Conservation (phyloP, 2,113 vertebrate genomes). For the Suncus etruscus region DNA sequence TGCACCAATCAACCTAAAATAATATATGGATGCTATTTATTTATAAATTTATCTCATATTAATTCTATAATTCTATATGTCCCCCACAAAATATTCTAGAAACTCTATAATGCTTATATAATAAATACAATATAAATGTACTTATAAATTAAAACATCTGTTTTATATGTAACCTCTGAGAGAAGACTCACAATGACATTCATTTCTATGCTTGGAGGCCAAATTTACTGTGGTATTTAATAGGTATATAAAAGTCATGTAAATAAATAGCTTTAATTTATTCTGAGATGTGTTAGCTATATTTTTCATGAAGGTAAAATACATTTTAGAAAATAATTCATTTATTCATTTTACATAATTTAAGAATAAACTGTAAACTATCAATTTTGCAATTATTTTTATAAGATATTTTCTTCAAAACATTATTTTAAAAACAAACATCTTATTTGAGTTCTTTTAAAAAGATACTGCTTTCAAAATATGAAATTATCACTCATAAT, state of each 20-base stretch:
- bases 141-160: not conserved
- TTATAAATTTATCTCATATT: not conserved
- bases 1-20: not conserved
- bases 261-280: constrained; percentile 37
- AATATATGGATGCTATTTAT: constrained; percentile 43
- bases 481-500: constrained; percentile 44
- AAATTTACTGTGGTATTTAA: not conserved
- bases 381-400: not conserved
- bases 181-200: not conserved
- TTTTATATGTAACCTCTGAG: not conserved
- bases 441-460: constrained; percentile 65
- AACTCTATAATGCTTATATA: constrained; percentile 33
- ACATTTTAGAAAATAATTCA: constrained; percentile 14
- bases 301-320: not conserved
- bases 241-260: not conserved
- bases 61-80: not conserved
- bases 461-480: constrained; percentile 54
- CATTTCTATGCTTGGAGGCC: not conserved
- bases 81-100: not conserved
- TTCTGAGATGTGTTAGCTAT: not conserved
- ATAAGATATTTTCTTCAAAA: constrained; percentile 70
- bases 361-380: not conserved
- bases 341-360: not conserved
- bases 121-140: not conserved
- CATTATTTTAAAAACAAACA: constrained; percentile 55